Evolutionary conservation across 2,888 invertebrate genomes (phyloP), one percentile per base, ranked within the genome.

Genomic region (Choreutis nemorana): DNA sequence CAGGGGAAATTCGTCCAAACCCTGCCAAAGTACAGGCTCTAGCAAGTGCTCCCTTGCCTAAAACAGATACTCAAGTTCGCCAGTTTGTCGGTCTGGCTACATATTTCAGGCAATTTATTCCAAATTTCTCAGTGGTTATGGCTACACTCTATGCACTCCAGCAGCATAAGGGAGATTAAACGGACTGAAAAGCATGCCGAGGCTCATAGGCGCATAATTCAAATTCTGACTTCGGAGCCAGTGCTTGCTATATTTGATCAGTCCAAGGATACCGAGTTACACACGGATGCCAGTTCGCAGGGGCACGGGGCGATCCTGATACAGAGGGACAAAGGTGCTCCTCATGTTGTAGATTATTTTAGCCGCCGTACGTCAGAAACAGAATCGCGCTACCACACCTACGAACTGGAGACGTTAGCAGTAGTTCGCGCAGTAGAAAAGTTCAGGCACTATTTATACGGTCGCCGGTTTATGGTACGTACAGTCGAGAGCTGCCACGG

Each of bases 391-490:
- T 41, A 45, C 14, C 40, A 47, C 26, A 42, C 42, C 1, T 46
- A 46, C 14, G 44, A 44, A 15, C 26, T 43, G 1, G 42, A 45
- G 10, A 43, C 44, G 1, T 12, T 43, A 3, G 43, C 44, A 1
- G 42, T 44, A 5, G 42, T 48, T 0, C 25, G 40, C 3, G 48
- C 49, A 0, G 33, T 50, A 0, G 48, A 55, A 28, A 44, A 50
- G 22, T 52, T 53, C 25, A 31, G 48, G 1, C 48, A 50, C 1
- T 53, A 36, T 20, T 31, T 52, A 0, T 42, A 44, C 8, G 45
- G 41, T 0, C 33, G 41, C 1, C 31, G 32, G 14, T 46, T 48
- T 16, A 39, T 27, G 11, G 33, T 45, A 1, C 30, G 44, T 11
- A 44, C 46, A 1, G 41, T 7, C 18, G 18, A 18, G 1, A 8